phyloP scores from a whole-genome alignment of 2,888 invertebrate species.

The Congeria kusceri region DNA sequence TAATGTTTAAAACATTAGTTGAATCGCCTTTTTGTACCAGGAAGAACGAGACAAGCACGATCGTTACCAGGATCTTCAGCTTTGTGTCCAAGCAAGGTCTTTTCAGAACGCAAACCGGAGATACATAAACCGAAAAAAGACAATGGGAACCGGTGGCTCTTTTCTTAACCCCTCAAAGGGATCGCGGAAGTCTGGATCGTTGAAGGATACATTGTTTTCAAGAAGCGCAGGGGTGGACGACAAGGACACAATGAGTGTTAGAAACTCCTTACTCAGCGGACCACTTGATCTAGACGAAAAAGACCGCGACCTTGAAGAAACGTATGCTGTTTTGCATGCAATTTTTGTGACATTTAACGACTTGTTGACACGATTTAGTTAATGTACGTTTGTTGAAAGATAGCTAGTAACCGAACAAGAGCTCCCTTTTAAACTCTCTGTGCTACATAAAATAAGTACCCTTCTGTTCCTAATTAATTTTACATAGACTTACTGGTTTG shows the following conservation, averaged over 20 bases:
- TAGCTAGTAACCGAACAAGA: too few relatives aligned
- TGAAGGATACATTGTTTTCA: constrained; percentile 13
- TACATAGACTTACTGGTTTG: too few relatives aligned
- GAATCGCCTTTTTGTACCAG: not conserved
- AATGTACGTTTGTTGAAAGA: too few relatives aligned
- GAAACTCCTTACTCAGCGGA: constrained; percentile 11
- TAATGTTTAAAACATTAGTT: too few relatives aligned
- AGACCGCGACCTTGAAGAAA: too few relatives aligned
- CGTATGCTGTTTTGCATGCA: not conserved
- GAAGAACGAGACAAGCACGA: constrained; percentile 16
- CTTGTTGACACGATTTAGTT: too few relatives aligned
- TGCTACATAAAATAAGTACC: too few relatives aligned
- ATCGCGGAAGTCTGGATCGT: not conserved
- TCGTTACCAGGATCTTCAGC: constrained; percentile 11
- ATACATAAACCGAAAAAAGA: not conserved
- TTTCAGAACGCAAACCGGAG: not conserved
- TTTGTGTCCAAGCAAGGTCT: constrained; percentile 2
- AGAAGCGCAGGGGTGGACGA: constrained; percentile 4
- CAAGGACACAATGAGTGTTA: not conserved
- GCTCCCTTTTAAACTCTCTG: too few relatives aligned
- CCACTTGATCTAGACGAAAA: not conserved
- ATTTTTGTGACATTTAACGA: not conserved
- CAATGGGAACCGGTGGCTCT: not conserved
- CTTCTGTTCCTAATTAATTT: too few relatives aligned
- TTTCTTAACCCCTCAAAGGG: not conserved